Evolutionary conservation across 2,888 invertebrate species (phyloP).

Genomic region (Melieria picta): DNA sequence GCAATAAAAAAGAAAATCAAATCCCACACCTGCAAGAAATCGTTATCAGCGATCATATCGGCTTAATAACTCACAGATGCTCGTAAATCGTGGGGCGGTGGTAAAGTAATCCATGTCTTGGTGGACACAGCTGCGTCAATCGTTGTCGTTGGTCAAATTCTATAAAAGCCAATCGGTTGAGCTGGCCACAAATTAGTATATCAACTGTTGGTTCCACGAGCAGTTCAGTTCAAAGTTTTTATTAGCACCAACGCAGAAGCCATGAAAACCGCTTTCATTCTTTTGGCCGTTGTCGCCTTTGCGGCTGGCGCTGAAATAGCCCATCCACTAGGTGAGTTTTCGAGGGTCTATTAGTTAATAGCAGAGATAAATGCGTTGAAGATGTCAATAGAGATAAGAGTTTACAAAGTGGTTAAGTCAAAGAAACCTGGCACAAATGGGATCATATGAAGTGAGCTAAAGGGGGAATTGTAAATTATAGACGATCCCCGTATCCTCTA

Average conservation of each 20-base stretch:
- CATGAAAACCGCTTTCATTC: conserved; percentile 56
- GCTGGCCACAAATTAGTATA: conserved; percentile 49
- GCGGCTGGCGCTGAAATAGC: conserved; percentile 45
- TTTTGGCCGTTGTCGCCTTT: conserved; percentile 55
- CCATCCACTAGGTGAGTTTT: conserved; percentile 50
- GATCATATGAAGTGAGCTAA: background rate
- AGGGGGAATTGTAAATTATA: background rate
- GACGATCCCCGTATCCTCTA: too few species aligned
- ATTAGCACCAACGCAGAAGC: conserved; percentile 37
- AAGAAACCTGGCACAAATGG: background rate
- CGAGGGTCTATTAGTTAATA: too few species aligned
- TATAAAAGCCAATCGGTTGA: conserved; percentile 52
- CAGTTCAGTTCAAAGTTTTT: conserved; percentile 46
- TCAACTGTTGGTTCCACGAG: conserved; percentile 47
- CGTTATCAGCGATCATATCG: too few species aligned
- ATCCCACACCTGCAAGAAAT: too few species aligned
- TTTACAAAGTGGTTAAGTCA: background rate
- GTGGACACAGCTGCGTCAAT: too few species aligned
- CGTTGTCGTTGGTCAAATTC: background rate
- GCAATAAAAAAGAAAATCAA: too few species aligned
- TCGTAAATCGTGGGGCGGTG: too few species aligned
- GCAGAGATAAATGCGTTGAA: too few species aligned
- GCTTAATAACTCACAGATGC: too few species aligned
- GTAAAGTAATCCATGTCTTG: too few species aligned
- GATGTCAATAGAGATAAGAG: too few species aligned